A percentile compares a stretch with the other conserved stretches of the same genome.
These are phyloP conservation scores for Saccostrea cuccullata DNA, from an alignment of 1,140 invertebrate species.

Conservation along the genomic window DNA sequence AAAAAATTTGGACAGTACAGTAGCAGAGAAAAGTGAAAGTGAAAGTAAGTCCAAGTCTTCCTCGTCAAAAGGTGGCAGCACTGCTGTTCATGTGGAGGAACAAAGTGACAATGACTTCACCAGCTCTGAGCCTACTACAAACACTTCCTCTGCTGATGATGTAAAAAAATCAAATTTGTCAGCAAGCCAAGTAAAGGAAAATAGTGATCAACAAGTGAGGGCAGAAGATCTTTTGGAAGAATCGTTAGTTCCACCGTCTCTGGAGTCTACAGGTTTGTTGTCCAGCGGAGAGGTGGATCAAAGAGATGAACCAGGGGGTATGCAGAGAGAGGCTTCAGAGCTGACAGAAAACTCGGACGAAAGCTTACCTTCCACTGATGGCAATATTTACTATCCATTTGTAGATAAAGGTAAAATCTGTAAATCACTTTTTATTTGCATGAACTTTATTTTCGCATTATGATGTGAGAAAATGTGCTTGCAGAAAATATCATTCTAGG, in stretches of 20 bases:
- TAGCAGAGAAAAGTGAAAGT: not conserved
- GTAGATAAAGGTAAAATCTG: constrained; percentile 10
- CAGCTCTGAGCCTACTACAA: not conserved
- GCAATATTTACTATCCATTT: constrained; percentile 38
- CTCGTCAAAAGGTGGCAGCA: constrained; percentile 1
- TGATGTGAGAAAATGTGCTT: no score
- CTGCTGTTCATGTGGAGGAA: not conserved
- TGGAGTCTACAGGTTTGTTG: not conserved
- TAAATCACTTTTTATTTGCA: no score
- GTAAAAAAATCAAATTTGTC: not conserved
- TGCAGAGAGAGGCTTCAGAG: not conserved
- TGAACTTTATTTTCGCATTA: no score
- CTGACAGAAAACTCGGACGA: not conserved
- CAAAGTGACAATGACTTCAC: not conserved
- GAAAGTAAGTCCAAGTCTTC: constrained; percentile 7
- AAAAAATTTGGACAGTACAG: not conserved
- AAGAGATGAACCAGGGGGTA: not conserved
- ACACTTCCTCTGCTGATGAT: not conserved
- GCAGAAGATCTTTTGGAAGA: not conserved
- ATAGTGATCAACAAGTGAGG: not conserved
- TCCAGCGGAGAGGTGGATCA: not conserved
- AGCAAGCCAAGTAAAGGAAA: not conserved
- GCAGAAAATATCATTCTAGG: no score
- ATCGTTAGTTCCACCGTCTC: not conserved
- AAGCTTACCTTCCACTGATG: not conserved